Evolutionary conservation across 2,797 vertebrate genomes (phyloP).

Genomic region (Allobates femoralis): DNA sequence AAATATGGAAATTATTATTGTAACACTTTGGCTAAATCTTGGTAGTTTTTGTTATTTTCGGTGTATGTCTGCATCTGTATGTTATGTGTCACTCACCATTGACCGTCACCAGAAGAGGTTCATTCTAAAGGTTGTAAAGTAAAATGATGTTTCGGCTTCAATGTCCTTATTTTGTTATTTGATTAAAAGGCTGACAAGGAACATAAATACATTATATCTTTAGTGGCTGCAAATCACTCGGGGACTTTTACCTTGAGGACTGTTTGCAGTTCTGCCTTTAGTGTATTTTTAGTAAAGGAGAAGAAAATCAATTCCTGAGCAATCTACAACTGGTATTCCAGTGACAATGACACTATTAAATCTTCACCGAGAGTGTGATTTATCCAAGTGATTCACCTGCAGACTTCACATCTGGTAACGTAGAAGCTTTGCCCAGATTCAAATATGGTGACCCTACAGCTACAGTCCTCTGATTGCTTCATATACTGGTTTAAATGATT

Average conservation of each 20-base stretch:
- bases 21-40: neutral
- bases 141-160: slow-evolving; percentile 40
- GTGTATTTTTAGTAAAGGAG: slow-evolving; percentile 63
- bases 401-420: slow-evolving; percentile 48
- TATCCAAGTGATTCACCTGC: slow-evolving; percentile 63
- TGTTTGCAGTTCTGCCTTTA: slow-evolving; percentile 56
- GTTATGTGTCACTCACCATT: neutral
- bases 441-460: slow-evolving; percentile 39
- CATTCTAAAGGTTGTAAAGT: slow-evolving; percentile 57
- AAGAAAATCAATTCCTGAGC: slow-evolving; percentile 63
- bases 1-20: neutral
- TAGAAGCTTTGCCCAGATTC: slow-evolving; percentile 38
- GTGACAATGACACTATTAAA: slow-evolving; percentile 64
- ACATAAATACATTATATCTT: slow-evolving; percentile 63
- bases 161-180: slow-evolving; percentile 63
- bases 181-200: slow-evolving; percentile 62
- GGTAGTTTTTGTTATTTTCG: neutral
- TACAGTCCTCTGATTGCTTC: slow-evolving; percentile 14
- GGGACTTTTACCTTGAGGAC: slow-evolving; percentile 63
- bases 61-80: neutral
- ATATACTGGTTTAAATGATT: slow-evolving; percentile 29
- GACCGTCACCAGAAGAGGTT: slow-evolving; percentile 44
- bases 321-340: slow-evolving; percentile 63
- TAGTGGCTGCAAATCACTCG: slow-evolving; percentile 57
- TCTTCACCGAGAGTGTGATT: slow-evolving; percentile 60